These are phyloP conservation scores for Cecidostiba fungosa DNA, from an alignment of 2,888 invertebrate species.

Conservation along the genomic window DNA sequence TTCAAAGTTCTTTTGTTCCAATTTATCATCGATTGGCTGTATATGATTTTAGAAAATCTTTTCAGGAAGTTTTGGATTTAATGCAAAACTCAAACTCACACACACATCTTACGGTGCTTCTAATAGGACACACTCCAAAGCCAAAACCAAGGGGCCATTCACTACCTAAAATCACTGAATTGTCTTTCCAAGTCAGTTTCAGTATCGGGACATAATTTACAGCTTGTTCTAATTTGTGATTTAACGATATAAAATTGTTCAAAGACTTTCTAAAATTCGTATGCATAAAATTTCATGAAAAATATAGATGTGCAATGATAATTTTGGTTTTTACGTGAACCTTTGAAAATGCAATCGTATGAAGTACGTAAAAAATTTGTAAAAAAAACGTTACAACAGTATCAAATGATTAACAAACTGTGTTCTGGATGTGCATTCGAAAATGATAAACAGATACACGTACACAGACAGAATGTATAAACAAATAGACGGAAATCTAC, in stretches of 20 bases:
- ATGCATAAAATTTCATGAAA: conserved; percentile 2
- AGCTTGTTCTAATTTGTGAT: not conserved
- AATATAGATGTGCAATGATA: conserved; percentile 34
- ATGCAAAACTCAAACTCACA: conserved; percentile 59
- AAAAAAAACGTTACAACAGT: conserved; percentile 27
- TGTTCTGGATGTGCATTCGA: conserved; percentile 37
- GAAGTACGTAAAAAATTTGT: conserved; percentile 7
- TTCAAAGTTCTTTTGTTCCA: not conserved
- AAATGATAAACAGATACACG: conserved; percentile 52
- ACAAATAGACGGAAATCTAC: conserved; percentile 16
- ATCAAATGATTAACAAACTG: conserved; percentile 39
- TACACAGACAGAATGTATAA: conserved; percentile 12
- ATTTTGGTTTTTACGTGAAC: conserved; percentile 48
- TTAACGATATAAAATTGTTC: not conserved
- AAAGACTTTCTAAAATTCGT: conserved; percentile 58
- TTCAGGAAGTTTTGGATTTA: conserved; percentile 8
- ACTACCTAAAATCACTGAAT: conserved; percentile 54
- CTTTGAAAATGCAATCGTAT: conserved; percentile 55
- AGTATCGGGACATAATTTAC: not conserved
- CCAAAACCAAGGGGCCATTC: conserved; percentile 64
- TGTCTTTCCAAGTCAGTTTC: conserved; percentile 6
- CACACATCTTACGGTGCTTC: conserved; percentile 50
- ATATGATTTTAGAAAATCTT: conserved; percentile 58
- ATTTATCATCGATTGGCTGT: not conserved
- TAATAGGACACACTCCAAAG: conserved; percentile 49